Percentiles rank a stretch among this genome's conserved stretches.
These are phyloP conservation scores for Gephyroberyx darwinii DNA, from an alignment of 2,797 vertebrate genomes.

Conservation along the genomic window DNA sequence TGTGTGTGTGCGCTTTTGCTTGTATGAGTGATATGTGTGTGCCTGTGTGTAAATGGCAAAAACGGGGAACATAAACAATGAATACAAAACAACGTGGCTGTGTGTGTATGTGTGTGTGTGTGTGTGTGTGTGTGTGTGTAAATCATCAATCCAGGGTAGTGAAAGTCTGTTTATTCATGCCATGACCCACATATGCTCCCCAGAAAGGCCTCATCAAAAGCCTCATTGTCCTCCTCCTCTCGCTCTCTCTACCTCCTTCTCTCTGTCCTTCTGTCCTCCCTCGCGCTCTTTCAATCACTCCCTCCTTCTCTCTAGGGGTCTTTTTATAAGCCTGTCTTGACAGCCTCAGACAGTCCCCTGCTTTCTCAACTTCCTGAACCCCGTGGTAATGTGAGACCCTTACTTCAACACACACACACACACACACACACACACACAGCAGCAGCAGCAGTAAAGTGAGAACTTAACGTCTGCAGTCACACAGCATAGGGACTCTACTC, in stretches of 20 bases:
- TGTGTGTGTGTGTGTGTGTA: conserved; percentile 45
- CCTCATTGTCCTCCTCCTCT: conserved; percentile 72
- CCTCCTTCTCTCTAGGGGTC: conserved; percentile 64
- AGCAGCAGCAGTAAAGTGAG: conserved; percentile 49
- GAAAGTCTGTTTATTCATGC: conserved; percentile 76
- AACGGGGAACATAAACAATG: conserved; percentile 61
- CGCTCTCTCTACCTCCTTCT: conserved; percentile 52
- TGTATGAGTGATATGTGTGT: conserved; percentile 50
- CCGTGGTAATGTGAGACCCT: conserved; percentile 64
- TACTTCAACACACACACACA: conserved; percentile 14
- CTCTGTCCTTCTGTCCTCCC: conserved; percentile 32
- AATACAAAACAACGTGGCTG: conserved; percentile 8
- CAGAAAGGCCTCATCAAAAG: conserved; percentile 75
- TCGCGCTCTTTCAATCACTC: conserved; percentile 57
- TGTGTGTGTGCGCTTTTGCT: conserved; percentile 29
- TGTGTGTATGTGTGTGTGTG: conserved; percentile 40
- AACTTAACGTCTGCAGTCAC: conserved; percentile 44
- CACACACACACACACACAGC: conserved; percentile 13
- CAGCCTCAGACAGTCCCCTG: conserved; percentile 59
- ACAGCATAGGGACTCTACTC: conserved; percentile 40
- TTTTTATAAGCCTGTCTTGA: conserved; percentile 70
- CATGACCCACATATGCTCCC: conserved; percentile 78
- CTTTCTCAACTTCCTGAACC: conserved; percentile 61
- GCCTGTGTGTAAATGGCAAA: conserved; percentile 49
- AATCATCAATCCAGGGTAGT: conserved; percentile 60